These are phyloP conservation scores for Channa striata DNA, from an alignment of 2,797 vertebrate genomes.

Conservation along the genomic window DNA sequence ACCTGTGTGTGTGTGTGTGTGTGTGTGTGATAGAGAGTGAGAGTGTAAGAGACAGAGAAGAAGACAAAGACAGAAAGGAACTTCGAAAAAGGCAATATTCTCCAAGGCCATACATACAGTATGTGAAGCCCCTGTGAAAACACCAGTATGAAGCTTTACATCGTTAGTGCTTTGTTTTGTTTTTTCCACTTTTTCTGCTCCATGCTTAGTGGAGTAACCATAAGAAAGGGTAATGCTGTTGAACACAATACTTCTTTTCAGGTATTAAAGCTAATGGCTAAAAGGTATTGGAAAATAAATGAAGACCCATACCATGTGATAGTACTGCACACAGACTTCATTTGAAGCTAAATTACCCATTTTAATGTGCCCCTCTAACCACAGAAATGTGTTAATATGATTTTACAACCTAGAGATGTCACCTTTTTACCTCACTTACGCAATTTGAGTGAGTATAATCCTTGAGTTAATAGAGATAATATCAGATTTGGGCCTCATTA, in stretches of 20 bases:
- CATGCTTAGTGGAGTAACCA: constrained; percentile 22
- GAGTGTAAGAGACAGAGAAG: not conserved
- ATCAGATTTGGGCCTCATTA: constrained; percentile 69
- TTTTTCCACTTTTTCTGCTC: not conserved
- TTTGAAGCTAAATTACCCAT: constrained; percentile 74
- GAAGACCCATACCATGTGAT: constrained; percentile 46
- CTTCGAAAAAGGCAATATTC: constrained; percentile 39
- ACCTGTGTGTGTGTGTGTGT: constrained; percentile 5
- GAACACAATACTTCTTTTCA: constrained; percentile 50
- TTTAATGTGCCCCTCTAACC: constrained; percentile 68
- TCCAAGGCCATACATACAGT: constrained; percentile 12
- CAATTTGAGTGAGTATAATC: constrained; percentile 63
- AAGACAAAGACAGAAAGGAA: constrained; percentile 3
- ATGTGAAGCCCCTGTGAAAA: constrained; percentile 9
- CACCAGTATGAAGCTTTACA: too few species aligned
- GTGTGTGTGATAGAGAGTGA: not conserved
- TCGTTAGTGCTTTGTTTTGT: too few species aligned
- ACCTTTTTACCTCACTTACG: constrained; percentile 61
- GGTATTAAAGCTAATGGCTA: constrained; percentile 62
- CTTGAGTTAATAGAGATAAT: constrained; percentile 70
- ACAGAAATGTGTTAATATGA: constrained; percentile 68
- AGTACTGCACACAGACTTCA: constrained; percentile 62
- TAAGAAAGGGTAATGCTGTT: constrained; percentile 36
- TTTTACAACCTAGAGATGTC: constrained; percentile 63
- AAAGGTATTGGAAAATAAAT: constrained; percentile 69